Evolutionary conservation across 1,140 invertebrate genomes (phyloP), one percentile per base, ranked within the genome.

Genomic region (Lepidurus couesii): DNA sequence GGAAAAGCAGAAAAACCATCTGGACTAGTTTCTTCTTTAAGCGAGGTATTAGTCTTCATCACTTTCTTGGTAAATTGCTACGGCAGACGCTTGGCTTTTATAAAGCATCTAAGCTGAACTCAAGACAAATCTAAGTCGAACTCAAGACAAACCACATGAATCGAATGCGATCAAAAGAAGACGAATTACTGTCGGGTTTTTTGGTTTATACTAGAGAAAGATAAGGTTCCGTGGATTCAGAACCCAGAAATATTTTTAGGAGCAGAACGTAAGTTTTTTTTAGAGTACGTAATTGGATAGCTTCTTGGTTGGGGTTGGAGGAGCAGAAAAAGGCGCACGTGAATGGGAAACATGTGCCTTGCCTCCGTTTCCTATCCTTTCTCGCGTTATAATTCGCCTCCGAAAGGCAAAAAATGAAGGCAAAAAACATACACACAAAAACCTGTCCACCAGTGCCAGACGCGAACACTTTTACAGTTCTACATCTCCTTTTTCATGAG

Each of bases 301-400:
- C 53, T 65, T 16, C 13, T 13, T 11, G 21, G 53, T 65, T 65
- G 16, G 16, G 53, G 53, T 7, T 21, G 16, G 8, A 16, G 53
- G 8, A 65, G 53, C 8, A 65, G 21, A 65, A 65, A 65, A 65
- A 11, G 9, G 6, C 53, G 53, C 53, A 4, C 53, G 53, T 65
- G 53, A 65, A 65, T 65, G n/a, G 53, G 53, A 65, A 65, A 65
- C 53, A 65, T 65, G 53, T 65, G 53, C 53, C 53, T 9, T 65
- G 9, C 8, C 53, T 65, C 34, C 34, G 3, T 34, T 34, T 65
- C 53, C 53, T n/a, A 65, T 21, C 53, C 2, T 65, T 65, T 65
- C 21, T 65, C n/a, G 13, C n/a, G 53, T 7, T 7, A 65, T 47
- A 47, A 47, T 11, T 47, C 16, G 16, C 53, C 8, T 21, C 7